Evolutionary conservation across 2,113 vertebrate genomes (phyloP), one percentile per base, ranked within the genome.

Genomic region (Athene noctua): DNA sequence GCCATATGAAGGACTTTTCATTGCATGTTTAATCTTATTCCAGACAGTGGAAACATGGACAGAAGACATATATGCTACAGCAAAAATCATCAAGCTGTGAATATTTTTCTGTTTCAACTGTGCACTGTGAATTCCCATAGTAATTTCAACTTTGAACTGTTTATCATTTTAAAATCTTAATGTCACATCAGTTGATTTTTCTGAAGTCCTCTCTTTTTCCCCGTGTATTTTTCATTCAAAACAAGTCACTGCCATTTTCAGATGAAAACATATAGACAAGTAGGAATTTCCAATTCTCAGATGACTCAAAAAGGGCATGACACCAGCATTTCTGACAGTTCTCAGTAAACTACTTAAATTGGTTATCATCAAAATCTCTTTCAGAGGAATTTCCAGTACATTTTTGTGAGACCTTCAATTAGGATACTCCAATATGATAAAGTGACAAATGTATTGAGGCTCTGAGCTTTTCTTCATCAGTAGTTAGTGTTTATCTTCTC

Each of bases 81-180:
- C 1, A 75, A 80, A 83, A 65, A n/a, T 23, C 21, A 46, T 23
- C 32, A 51, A 29, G 32, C 21, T 79, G 25, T 47, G 10, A 75
- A 27, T 14, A 63, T 5, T 23, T 82, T 88, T 74, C 46, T 86
- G n/a, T 23, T 88, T 77, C 42, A 66, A 7, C 5, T 58, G 38
- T 0, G 0, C 44, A 32, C 15, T 46, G 7, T 66, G 40, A 10
- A 79, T 65, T 68, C 19, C 34, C 29, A 51, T 11, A 51, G n/a
- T 29, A 32, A 74, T 36, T 81, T 63, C 15, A 52, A 40, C 14
- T 85, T 88, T 65, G 14, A 80, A 72, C 7, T 55, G 22, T 34
- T 54, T 9, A 2, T 30, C 3, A 30, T 72, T 80, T 80, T 32
- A 82, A 93, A 84, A 61, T 38, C 34, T 20, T 4, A 26, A 34